These are phyloP conservation scores for Limenitis camilla DNA, from an alignment of 2,888 invertebrate genomes.

Conservation along the genomic window DNA sequence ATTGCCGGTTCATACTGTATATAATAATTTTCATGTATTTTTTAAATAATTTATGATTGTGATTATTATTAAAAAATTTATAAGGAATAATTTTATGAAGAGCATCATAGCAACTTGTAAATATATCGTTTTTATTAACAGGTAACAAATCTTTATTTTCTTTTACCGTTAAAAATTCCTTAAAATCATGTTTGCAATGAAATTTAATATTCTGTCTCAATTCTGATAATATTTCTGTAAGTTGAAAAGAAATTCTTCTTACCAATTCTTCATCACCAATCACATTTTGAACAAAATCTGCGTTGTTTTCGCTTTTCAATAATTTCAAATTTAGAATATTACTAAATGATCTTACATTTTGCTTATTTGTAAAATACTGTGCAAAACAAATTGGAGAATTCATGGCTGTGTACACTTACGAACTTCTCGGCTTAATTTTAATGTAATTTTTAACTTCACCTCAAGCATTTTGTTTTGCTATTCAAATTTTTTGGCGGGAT, in stretches of 20 bases:
- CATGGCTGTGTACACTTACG: constrained; percentile 28
- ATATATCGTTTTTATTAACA: constrained; percentile 44
- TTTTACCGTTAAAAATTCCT: constrained; percentile 34
- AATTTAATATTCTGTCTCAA: constrained; percentile 41
- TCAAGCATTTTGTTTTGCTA: constrained; percentile 15
- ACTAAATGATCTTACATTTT: constrained; percentile 53
- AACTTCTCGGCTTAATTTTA: neutral
- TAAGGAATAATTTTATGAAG: constrained; percentile 49
- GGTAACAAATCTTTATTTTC: constrained; percentile 28
- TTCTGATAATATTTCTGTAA: constrained; percentile 32
- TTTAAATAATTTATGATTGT: constrained; percentile 50
- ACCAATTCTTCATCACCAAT: constrained; percentile 35
- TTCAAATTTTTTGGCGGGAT: constrained; percentile 37
- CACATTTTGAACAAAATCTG: constrained; percentile 27
- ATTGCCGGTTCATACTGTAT: constrained; percentile 58
- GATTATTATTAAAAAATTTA: constrained; percentile 42
- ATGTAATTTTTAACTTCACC: neutral
- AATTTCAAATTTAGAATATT: constrained; percentile 44
- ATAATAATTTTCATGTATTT: constrained; percentile 40
- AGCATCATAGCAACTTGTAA: constrained; percentile 38
- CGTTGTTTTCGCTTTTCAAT: constrained; percentile 33
- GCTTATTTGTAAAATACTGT: constrained; percentile 56
- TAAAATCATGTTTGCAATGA: constrained; percentile 47
- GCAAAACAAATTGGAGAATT: constrained; percentile 45
- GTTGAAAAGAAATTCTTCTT: constrained; percentile 33